phyloP scores from a whole-genome alignment of 2,888 invertebrate species.

The Loripinus fragilis region DNA sequence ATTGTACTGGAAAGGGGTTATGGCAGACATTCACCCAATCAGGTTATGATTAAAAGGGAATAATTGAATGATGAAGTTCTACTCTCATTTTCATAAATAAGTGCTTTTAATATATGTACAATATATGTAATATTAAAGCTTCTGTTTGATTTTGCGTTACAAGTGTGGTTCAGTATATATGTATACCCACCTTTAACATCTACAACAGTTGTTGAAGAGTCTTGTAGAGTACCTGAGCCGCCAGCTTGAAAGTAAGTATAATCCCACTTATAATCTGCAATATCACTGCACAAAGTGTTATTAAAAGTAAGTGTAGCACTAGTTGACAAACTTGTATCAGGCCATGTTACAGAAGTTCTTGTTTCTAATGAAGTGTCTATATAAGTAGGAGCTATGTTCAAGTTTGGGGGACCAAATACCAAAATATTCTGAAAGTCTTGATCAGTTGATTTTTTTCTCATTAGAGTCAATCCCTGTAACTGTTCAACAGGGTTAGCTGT shows the following conservation, averaged over 20 bases:
- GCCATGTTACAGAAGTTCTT: neutral
- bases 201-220: neutral
- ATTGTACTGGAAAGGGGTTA: too few species aligned
- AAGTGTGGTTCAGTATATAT: too few species aligned
- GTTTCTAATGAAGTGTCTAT: neutral
- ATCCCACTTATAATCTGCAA: neutral
- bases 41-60: too few species aligned
- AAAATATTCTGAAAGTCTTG: neutral
- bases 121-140: too few species aligned
- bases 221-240: too few species aligned
- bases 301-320: constrained; percentile 2
- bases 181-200: neutral
- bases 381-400: too few species aligned
- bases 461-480: neutral
- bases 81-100: too few species aligned
- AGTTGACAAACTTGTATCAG: neutral
- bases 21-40: too few species aligned
- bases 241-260: neutral
- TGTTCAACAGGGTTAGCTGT: neutral
- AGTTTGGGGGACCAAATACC: neutral
- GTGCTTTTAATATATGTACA: too few species aligned
- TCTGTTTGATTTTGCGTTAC: too few species aligned
- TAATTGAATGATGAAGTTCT: too few species aligned
- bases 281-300: neutral
- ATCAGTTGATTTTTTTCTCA: neutral